These are phyloP conservation scores for Sinohyriopsis cumingii DNA, from an alignment of 2,888 invertebrate species.

Conservation along the genomic window DNA sequence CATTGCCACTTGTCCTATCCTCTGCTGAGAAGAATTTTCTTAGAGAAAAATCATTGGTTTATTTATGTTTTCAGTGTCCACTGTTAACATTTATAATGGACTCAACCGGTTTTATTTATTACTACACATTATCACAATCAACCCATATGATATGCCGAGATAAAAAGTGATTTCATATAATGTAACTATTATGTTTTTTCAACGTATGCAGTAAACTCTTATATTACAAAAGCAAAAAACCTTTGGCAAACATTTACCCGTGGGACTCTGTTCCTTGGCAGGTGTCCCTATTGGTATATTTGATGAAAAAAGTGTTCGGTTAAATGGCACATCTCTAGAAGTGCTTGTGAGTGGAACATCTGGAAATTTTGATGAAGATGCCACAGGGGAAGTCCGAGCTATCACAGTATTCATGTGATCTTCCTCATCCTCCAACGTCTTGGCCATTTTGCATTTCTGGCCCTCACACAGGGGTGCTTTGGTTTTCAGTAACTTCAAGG, in stretches of 20 bases:
- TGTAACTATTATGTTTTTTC: no score
- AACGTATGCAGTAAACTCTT: no score
- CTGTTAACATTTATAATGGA: no score
- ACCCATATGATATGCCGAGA: no score
- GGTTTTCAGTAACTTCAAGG: slow-evolving; percentile 87
- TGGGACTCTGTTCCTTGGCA: slow-evolving; percentile 6
- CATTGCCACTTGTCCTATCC: no score
- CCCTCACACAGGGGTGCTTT: slow-evolving; percentile 87
- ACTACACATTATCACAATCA: no score
- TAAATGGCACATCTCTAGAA: neutral
- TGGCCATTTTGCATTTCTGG: slow-evolving; percentile 62
- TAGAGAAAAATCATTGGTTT: no score
- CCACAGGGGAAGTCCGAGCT: neutral
- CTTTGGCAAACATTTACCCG: slow-evolving; percentile 8
- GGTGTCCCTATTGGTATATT: slow-evolving; percentile 11
- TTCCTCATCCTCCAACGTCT: slow-evolving; percentile 23
- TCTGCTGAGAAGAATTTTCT: no score
- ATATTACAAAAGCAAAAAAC: neutral
- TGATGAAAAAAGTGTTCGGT: slow-evolving; percentile 4
- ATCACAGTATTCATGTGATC: neutral
- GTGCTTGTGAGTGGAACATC: neutral
- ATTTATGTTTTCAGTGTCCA: no score
- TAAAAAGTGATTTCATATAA: no score
- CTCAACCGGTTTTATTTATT: no score
- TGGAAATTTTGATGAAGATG: slow-evolving; percentile 20